These are phyloP conservation scores for Apotomis turbidana DNA, from an alignment of 2,888 invertebrate genomes.

Conservation along the genomic window DNA sequence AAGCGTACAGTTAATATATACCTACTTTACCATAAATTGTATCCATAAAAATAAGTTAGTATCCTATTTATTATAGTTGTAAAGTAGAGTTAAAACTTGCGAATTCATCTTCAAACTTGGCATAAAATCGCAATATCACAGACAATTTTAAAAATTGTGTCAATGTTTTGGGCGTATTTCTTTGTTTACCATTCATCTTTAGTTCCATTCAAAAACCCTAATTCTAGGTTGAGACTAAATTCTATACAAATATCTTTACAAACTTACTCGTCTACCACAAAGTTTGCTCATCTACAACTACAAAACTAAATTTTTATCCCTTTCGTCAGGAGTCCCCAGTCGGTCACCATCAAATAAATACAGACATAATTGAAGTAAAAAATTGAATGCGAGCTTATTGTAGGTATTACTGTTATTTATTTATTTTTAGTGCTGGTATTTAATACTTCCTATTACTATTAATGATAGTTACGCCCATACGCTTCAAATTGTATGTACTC, in stretches of 20 bases:
- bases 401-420: too few relatives aligned
- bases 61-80: constrained; percentile 43
- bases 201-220: constrained; percentile 7
- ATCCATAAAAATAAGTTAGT: constrained; percentile 57
- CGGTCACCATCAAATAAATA: too few relatives aligned
- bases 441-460: too few relatives aligned
- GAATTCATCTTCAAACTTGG: constrained; percentile 52
- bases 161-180: constrained; percentile 38
- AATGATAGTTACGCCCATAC: too few relatives aligned
- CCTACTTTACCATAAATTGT: constrained; percentile 19
- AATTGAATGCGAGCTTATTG: too few relatives aligned
- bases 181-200: constrained; percentile 33
- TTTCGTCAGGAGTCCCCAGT: too few relatives aligned
- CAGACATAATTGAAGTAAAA: too few relatives aligned
- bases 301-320: too few relatives aligned
- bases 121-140: constrained; percentile 75
- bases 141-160: constrained; percentile 57
- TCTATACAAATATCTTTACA: constrained; percentile 1
- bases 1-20: constrained; percentile 11
- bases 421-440: too few relatives aligned
- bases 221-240: neutral
- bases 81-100: constrained; percentile 43
- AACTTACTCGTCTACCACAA: too few relatives aligned
- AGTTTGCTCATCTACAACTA: too few relatives aligned
- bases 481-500: too few relatives aligned